phyloP scores from a whole-genome alignment of 2,113 vertebrate species.

The Zosterops pallidus region DNA sequence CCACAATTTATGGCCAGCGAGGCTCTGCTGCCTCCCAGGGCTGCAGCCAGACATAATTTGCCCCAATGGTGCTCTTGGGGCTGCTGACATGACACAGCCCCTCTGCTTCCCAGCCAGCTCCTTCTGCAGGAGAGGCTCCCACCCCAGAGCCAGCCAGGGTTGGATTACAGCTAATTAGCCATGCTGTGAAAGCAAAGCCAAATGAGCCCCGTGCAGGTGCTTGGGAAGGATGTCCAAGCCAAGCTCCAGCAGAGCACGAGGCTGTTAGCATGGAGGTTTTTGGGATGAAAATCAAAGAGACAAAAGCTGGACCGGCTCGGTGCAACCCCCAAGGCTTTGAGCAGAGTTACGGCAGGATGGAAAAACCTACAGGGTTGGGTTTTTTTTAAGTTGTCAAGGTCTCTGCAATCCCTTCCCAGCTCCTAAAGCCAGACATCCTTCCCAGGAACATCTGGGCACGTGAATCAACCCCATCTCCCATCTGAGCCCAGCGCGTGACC shows the following conservation, averaged over 20 bases:
- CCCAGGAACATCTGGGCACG: not conserved
- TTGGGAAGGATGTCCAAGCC: not conserved
- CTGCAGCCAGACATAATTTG: not conserved
- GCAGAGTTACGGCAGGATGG: not conserved
- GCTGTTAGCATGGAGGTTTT: not conserved
- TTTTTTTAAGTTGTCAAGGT: not conserved
- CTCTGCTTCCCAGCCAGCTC: not conserved
- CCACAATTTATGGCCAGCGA: not conserved
- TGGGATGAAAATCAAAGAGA: not conserved
- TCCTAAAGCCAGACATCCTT: not conserved
- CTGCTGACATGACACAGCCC: accelerated
- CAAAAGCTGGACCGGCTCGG: not conserved
- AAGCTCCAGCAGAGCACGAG: not conserved
- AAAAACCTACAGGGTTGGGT: no score
- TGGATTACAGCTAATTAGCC: slow-evolving; percentile 16
- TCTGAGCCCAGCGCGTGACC: not conserved
- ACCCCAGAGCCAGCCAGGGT: not conserved
- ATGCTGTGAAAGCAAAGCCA: not conserved
- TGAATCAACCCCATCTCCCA: not conserved
- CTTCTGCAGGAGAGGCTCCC: not conserved
- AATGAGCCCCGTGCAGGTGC: not conserved
- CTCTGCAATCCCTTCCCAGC: not conserved
- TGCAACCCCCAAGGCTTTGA: not conserved
- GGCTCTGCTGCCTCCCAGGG: accelerated
- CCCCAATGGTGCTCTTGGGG: accelerated